Evolutionary conservation across 35 echinoderm and acorn worm genomes (phyloP).

Genomic region (Chiridota heheva): DNA sequence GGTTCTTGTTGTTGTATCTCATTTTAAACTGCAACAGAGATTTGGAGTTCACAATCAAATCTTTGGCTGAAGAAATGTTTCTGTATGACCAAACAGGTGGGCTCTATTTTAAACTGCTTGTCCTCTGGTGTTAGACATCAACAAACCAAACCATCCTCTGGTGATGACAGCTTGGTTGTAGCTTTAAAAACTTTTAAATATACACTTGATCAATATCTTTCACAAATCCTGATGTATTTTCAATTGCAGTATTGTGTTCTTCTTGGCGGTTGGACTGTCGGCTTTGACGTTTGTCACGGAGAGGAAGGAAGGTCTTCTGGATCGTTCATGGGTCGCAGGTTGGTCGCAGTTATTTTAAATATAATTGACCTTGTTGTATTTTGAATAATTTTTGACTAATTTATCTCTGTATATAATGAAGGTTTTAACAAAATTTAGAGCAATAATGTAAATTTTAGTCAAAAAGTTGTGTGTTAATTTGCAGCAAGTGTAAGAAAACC

Average conservation of each 20-base stretch:
- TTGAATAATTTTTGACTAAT: background rate
- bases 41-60: too few relatives aligned
- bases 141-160: too few relatives aligned
- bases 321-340: conserved; percentile 95
- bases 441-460: background rate
- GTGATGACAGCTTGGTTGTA: background rate
- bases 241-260: conserved; percentile 78
- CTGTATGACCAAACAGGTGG: too few relatives aligned
- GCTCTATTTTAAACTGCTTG: too few relatives aligned
- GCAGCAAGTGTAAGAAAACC: too few relatives aligned
- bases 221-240: background rate
- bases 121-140: too few relatives aligned
- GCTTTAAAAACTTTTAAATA: background rate
- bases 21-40: too few relatives aligned
- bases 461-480: too few relatives aligned
- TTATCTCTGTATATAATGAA: background rate
- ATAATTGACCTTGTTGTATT: background rate
- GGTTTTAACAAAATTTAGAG: background rate
- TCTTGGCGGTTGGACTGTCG: conserved; percentile 82
- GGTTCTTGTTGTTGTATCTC: too few relatives aligned
- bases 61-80: too few relatives aligned
- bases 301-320: conserved; percentile 91
- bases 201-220: background rate
- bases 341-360: background rate
- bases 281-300: conserved; percentile 84